These are phyloP conservation scores for Luperina testacea DNA, from an alignment of 2,888 invertebrate species.

Conservation along the genomic window DNA sequence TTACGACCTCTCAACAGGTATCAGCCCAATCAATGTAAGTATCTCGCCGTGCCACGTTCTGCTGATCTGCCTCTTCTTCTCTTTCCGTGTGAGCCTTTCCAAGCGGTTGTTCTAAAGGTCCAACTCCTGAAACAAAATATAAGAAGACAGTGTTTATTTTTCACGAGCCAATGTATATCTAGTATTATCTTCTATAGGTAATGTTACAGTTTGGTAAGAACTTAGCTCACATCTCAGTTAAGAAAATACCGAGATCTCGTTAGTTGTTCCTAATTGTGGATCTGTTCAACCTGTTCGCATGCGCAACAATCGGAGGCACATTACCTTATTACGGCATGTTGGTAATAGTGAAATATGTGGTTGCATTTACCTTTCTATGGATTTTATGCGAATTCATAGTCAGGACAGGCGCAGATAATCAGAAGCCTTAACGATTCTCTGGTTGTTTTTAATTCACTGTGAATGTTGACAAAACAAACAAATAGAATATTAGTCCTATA, in stretches of 20 bases:
- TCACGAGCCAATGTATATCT: not conserved
- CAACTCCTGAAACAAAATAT: not conserved
- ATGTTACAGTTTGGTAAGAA: not conserved
- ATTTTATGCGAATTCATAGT: slow-evolving; percentile 8
- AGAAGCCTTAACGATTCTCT: too few relatives aligned
- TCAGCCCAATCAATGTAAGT: not conserved
- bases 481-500: too few relatives aligned
- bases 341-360: slow-evolving; percentile 45
- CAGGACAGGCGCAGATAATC: not conserved
- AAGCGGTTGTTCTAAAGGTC: not conserved
- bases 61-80: not conserved
- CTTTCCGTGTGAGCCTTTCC: not conserved
- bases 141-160: not conserved
- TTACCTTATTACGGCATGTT: slow-evolving; percentile 53
- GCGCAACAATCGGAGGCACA: slow-evolving; percentile 53
- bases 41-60: not conserved
- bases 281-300: slow-evolving; percentile 50
- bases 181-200: not conserved
- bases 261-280: slow-evolving; percentile 66
- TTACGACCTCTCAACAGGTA: too few relatives aligned
- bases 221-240: not conserved
- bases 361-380: slow-evolving; percentile 30
- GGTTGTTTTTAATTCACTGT: too few relatives aligned
- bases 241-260: slow-evolving; percentile 38
- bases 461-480: too few relatives aligned